A percentile compares a stretch with the other conserved stretches of the same genome.
These are phyloP conservation scores for Hydrocynus forskahlii DNA, from an alignment of 2,797 vertebrate species.

Conservation along the genomic window DNA sequence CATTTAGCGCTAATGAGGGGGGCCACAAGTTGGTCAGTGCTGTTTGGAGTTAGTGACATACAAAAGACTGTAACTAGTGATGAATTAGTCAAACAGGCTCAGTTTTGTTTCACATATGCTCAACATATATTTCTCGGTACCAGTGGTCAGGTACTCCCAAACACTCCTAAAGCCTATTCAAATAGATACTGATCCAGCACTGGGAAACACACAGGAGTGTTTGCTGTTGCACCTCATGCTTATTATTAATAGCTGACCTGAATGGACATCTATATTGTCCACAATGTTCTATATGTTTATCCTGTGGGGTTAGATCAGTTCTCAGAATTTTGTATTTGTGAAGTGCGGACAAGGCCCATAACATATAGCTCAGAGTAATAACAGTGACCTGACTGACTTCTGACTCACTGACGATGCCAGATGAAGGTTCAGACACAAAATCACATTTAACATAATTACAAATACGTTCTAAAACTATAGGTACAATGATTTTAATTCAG, in stretches of 20 bases:
- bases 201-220: slow-evolving; percentile 7
- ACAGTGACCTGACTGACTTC: neutral
- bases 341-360: neutral
- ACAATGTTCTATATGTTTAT: neutral
- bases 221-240: slow-evolving; percentile 18
- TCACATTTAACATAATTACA: too few relatives aligned
- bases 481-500: too few relatives aligned
- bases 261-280: neutral
- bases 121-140: slow-evolving; percentile 3
- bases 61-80: neutral
- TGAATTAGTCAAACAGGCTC: slow-evolving; percentile 17
- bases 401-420: neutral
- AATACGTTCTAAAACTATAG: too few relatives aligned
- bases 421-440: too few relatives aligned
- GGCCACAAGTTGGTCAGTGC: neutral
- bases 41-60: neutral
- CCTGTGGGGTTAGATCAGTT: neutral
- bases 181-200: slow-evolving; percentile 24
- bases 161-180: slow-evolving; percentile 17
- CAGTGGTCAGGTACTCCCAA: neutral
- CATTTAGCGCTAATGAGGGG: neutral
- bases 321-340: slow-evolving; percentile 5
- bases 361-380: neutral
- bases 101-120: neutral
- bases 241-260: slow-evolving; percentile 1